Base-by-base conservation (phyloP, 1,140 invertebrate species). In the Lamellibrachia luymesi region DNA sequence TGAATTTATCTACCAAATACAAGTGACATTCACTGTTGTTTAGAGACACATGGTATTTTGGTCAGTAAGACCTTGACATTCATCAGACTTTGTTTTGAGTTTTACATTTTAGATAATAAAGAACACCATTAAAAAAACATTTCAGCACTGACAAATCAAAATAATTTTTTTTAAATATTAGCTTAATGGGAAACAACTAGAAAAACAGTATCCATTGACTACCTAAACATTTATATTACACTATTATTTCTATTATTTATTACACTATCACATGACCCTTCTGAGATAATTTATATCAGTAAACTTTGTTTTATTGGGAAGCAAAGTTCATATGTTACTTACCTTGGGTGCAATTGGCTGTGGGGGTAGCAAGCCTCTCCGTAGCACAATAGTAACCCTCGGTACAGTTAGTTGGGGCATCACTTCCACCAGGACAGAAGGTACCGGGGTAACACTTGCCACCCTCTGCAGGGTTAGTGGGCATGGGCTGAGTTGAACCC, bases 371-470 rank as follows among this genome's bases (percentile, higher is more conserved):
- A 22, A 95, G 93, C 91, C 94, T 93, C 52, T 94, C 93, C 6
- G 49, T 92, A 5, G 56, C 52, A 94, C 95, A 96, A 93, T 96
- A 96, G 50, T 93, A 93, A 10, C 95, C 95, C 38, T 92, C 94
- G 90, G 94, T 94, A 93, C 95, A 96, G 49, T 94, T 93, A 6
- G 94, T 95, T 13, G 95, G 94, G 5, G 94, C 94, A 17, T 90
- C 93, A 93, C 95, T 95, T 13, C 95, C 95, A n/a, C 92, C 93
- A 10, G 95, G 95, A 90, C 95, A 96, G 93, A 95, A 96, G 50
- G 95, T 92, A 2, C 95, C 95, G 38, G 22, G 25, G 2, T 10
- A 49, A 94, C 95, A 96, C 92, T 94, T 94, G 27, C 95, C 95
- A 38, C 95, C 95, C 93, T 95, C 92, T 0, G 92, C 10, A 4